Evolutionary conservation across 2,113 vertebrate genomes (phyloP), one percentile per base, ranked within the genome.

Genomic region (Thryonomys swinderianus): DNA sequence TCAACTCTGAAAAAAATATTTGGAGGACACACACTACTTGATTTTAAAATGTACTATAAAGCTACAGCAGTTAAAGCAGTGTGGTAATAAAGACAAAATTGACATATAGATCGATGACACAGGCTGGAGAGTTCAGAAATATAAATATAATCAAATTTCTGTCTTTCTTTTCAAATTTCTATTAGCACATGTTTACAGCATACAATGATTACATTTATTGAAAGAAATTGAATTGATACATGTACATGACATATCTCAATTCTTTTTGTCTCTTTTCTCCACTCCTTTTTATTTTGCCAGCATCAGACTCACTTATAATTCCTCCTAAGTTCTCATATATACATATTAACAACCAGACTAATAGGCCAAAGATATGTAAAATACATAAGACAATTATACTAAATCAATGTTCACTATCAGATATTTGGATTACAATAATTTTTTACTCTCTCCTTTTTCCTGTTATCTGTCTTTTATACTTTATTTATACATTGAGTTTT

Each of bases 31-130:
- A 90, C 1, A 25, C 18, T 85, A 21, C 17, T 34, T 85, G 53
- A 92, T 59, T 91, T 95, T 80, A 87, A 87, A 23, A 55, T 21
- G 53, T 86, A 69, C 16, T 48, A 2, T 87, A 95, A 90, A 94
- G 34, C 23, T 57, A 53, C 3, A 45, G 20, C 78, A 90, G 88
- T 53, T 14, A 74, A 93, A 85, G 71, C 34, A 66, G 5, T 66
- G n/a, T 40, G 71, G 40, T 42, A 45, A 0, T 45, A 23, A 45
- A 74, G 71, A 74, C 40, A 45, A 74, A 45, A 45, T 45, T 27
- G 71, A 45, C 71, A 73, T 73, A 73, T 13, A 73, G 21, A 42
- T 73, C 21, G 40, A 40, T 74, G 71, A 40, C 27, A 30, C 1
- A 30, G 53, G 34, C n/a, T 87, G 30, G 45, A 78, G 45, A 53